Evolutionary conservation across 2,113 vertebrate genomes (phyloP).

Genomic region (Xiphophorus maculatus): DNA sequence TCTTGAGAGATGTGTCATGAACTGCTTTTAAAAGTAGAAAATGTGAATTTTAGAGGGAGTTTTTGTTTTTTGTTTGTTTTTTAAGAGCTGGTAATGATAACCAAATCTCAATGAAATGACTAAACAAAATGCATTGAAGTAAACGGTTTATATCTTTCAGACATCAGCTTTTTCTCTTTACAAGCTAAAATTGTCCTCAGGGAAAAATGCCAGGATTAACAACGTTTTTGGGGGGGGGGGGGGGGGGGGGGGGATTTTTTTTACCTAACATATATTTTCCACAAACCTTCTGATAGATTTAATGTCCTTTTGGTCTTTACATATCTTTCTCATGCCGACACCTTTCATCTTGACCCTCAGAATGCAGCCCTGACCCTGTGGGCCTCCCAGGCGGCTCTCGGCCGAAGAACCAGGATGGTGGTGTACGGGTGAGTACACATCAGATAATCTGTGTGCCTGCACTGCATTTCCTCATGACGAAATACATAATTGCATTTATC

Average conservation of each 20-base stretch:
- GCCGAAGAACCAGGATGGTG: conserved; percentile 76
- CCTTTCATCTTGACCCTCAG: conserved; percentile 37
- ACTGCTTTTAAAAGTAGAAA: not conserved
- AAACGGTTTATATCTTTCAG: not conserved
- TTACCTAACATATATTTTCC: not conserved
- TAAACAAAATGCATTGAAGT: no score
- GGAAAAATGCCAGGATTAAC: not conserved
- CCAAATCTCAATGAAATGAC: not conserved
- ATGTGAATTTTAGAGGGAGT: not conserved
- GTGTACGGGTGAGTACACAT: conserved; percentile 74
- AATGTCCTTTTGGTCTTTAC: not conserved
- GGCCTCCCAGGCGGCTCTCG: conserved; percentile 48
- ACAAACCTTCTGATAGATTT: no score
- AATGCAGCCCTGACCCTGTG: conserved; percentile 75
- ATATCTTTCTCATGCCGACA: not conserved
- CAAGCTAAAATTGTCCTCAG: not conserved
- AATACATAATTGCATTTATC: not conserved
- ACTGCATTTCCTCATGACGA: conserved; percentile 35
- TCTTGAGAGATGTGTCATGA: not conserved
- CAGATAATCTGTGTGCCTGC: not conserved
- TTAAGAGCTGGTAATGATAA: not conserved
- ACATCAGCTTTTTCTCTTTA: not conserved
- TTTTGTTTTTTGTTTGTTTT: no score
- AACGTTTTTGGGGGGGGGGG: not conserved
- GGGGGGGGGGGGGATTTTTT: no score